Evolutionary conservation across 2,113 vertebrate genomes (phyloP).

Genomic region (Triplophysa rosa): DNA sequence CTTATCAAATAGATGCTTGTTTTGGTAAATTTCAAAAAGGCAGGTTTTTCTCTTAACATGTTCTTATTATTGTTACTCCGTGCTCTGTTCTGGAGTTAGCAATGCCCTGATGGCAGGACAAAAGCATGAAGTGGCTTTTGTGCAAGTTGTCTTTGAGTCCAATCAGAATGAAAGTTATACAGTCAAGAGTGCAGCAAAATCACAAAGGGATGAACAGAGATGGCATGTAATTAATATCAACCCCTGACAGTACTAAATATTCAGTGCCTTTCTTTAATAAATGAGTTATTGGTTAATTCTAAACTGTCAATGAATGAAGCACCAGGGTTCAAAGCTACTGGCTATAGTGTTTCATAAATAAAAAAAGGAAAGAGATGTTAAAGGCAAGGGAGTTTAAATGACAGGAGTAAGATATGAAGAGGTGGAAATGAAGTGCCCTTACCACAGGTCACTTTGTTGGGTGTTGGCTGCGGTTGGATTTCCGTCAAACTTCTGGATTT

Average conservation of each 20-base stretch:
- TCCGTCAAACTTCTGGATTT: conserved; percentile 54
- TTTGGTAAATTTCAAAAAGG: not conserved
- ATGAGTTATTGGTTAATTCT: conserved; percentile 3
- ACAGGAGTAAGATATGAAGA: not conserved
- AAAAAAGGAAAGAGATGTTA: conserved; percentile 5
- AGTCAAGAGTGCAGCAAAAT: conserved; percentile 10
- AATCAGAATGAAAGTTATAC: conserved; percentile 12
- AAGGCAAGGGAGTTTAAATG: not conserved
- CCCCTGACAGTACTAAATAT: conserved; percentile 11
- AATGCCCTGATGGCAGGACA: conserved; percentile 35
- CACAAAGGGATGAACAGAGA: not conserved
- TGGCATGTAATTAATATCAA: conserved; percentile 18
- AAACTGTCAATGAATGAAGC: not conserved
- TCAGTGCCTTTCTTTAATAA: no score
- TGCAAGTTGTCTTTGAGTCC: conserved; percentile 12
- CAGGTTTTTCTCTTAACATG: not conserved
- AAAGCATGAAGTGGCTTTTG: conserved; percentile 22
- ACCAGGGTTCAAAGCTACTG: not conserved
- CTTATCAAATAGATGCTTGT: not conserved
- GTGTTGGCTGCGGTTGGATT: conserved; percentile 48
- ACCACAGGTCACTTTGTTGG: conserved; percentile 84
- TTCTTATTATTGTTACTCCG: conserved; percentile 27
- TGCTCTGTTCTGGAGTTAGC: conserved; percentile 32
- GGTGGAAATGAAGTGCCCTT: conserved; percentile 61
- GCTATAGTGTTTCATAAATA: not conserved